Evolutionary conservation across 2,113 vertebrate genomes (phyloP).

Genomic region (Corvus cornix): DNA sequence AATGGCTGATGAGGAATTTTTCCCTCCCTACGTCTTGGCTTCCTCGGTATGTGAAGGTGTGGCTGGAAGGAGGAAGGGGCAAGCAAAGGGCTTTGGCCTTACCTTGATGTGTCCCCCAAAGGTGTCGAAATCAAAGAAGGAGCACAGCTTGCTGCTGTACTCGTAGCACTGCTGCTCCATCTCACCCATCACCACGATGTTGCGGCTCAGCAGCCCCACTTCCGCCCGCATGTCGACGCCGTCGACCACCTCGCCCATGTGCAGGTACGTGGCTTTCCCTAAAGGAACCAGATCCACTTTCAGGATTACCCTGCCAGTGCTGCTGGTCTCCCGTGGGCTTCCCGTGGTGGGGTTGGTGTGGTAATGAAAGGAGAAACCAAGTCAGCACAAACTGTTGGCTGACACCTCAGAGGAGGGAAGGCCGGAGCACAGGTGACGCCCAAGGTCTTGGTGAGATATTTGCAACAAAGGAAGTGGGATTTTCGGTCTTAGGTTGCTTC

Average conservation of each 20-base stretch:
- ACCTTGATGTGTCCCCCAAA: constrained; percentile 98
- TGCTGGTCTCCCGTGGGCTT: neutral
- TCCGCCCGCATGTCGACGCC: constrained; percentile 94
- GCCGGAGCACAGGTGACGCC: neutral
- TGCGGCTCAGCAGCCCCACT: constrained; percentile 90
- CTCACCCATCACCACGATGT: constrained; percentile 85
- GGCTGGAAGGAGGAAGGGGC: neutral
- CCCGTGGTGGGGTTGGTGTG: neutral
- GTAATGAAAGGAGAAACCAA: neutral
- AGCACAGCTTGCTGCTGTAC: constrained; percentile 84
- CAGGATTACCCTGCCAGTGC: neutral
- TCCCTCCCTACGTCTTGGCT: neutral
- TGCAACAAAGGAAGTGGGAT: neutral
- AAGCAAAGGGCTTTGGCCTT: neutral
- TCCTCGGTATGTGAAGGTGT: neutral
- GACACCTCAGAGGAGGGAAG: neutral
- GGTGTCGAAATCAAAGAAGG: constrained; percentile 93
- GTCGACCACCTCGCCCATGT: constrained; percentile 85
- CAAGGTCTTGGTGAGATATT: neutral
- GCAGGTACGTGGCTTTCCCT: constrained; percentile 88
- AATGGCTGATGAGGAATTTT: neutral
- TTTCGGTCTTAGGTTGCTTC: neutral
- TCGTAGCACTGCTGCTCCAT: constrained; percentile 83
- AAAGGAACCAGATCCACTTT: neutral
- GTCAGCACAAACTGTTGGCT: neutral